Evolutionary conservation across 2,888 invertebrate genomes (phyloP), one percentile per base, ranked within the genome.

Genomic region (Julus scandinavius): DNA sequence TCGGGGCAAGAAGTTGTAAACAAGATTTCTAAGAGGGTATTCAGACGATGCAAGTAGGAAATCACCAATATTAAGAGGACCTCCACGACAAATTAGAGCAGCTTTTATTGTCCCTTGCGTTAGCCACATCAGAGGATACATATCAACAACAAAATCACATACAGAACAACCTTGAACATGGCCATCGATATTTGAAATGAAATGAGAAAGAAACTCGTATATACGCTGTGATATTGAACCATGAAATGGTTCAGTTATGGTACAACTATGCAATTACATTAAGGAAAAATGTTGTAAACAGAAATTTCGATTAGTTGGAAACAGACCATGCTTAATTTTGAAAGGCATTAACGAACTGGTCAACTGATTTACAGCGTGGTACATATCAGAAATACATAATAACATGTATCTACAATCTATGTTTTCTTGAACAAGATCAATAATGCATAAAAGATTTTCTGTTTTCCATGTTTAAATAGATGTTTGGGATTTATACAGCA

Each of bases 1-100:
- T 29, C 72, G 72, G n/a, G 29, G 72, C 72, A n/a, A 29, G 11
- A 29, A 72, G 29, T 29, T 72, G 72, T n/a, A 72, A 72, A 72
- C 72, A 72, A 72, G 72, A 29, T 72, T 72, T 72, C 11, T 29
- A 72, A 72, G 45, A 11, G 29, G 72, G 72, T 72, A 72, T 72
- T 72, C 72, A 72, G 29, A 29, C 7, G 72, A 29, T 29, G 9
- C 72, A 72, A 72, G 72, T 29, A 29, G 72, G 72, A 72, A 72
- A 72, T 72, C 72, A 38, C n/a, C 11, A 38, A 29, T 72, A 29
- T 72, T 45, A 11, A 29, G 29, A 29, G 63, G 20, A 72, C 20
- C n/a, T 72, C 29, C 29, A n/a, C 2, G 29, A 29, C 72, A 29
- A 72, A 72, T 72, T 72, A 72, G 72, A 29, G 72, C 72, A 29